Percentiles rank a stretch among this genome's conserved stretches.
phyloP scores from a whole-genome alignment of 2,888 invertebrate genomes.

The Phorcus lineatus region DNA sequence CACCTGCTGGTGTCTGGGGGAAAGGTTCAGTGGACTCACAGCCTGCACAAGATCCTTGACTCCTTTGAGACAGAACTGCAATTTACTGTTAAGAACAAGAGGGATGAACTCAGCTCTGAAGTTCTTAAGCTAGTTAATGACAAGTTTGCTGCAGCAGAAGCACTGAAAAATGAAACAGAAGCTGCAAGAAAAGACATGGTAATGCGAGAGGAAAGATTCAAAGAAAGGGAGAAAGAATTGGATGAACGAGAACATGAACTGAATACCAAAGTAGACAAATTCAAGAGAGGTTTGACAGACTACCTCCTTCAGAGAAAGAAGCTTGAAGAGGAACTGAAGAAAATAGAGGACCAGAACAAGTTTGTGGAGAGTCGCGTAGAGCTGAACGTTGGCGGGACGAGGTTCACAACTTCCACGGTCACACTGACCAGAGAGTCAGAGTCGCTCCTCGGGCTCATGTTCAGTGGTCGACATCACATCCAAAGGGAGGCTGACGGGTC shows the following conservation, averaged over 20 bases:
- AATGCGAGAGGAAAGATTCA: constrained; percentile 32
- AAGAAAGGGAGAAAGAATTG: constrained; percentile 37
- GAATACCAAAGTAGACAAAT: constrained; percentile 21
- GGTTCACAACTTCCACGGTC: constrained; percentile 51
- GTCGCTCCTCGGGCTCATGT: constrained; percentile 55
- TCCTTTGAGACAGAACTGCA: constrained; percentile 12
- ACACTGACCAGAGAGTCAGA: constrained; percentile 49
- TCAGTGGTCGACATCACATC: constrained; percentile 51
- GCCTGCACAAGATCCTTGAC: neutral
- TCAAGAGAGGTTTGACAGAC: constrained; percentile 38
- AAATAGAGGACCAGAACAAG: constrained; percentile 44
- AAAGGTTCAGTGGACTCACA: neutral
- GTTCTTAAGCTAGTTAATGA: neutral
- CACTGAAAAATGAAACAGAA: constrained; percentile 30
- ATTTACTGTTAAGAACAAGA: neutral
- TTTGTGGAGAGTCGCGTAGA: constrained; percentile 51
- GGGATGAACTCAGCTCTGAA: neutral
- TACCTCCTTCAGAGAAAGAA: constrained; percentile 42
- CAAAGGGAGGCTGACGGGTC: constrained; percentile 51
- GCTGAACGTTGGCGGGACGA: constrained; percentile 55
- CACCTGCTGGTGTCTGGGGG: neutral
- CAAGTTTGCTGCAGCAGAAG: constrained; percentile 26
- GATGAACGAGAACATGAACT: constrained; percentile 19
- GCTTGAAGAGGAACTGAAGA: constrained; percentile 45
- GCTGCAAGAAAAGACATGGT: constrained; percentile 36